Evolutionary conservation across 1,140 invertebrate genomes (phyloP), one percentile per base, ranked within the genome.

Genomic region (Euura saliciscinereae): DNA sequence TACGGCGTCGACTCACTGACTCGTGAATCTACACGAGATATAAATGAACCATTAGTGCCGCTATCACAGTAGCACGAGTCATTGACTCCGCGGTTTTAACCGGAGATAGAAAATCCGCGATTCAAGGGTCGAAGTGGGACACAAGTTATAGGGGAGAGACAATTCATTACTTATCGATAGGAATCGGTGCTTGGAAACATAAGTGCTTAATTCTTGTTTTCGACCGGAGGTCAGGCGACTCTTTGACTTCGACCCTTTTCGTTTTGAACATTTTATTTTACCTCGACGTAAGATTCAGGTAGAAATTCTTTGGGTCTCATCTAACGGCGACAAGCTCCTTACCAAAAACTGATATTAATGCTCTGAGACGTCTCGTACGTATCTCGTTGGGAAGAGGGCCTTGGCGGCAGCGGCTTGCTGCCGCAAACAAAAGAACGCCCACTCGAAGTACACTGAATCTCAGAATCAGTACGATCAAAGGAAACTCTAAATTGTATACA

Each of bases 131-230:
- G 51, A n/a, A 59, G 13, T 59, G 51, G 51, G 51, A 1, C 51
- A 59, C 13, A 59, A n/a, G 3, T 59, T 59, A n/a, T 59, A 4
- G 51, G 51, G 13, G 10, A 11, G 10, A 8, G 2, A n/a, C 8
- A 59, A 59, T 59, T 59, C 5, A 59, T 59, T 59, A 59, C 51
- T n/a, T 11, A n/a, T 59, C 51, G 51, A 59, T 59, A 59, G 51
- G 51, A 28, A 28, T 59, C 8, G 51, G 51, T 59, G 51, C 28
- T 28, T 28, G 28, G 28, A 28, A 28, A 28, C 28, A 28, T 28
- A 28, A 28, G 28, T 28, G 28, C 28, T 28, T 28, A 1, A 28
- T 28, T 28, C 28, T 28, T 28, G 28, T 28, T 28, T 28, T 28
- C 28, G 28, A 28, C 28, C 28, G 28, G 28, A 28, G 28, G 28